Evolutionary conservation across 1,140 invertebrate genomes (phyloP), one percentile per base, ranked within the genome.

Genomic region (Conopomorpha cramerella): DNA sequence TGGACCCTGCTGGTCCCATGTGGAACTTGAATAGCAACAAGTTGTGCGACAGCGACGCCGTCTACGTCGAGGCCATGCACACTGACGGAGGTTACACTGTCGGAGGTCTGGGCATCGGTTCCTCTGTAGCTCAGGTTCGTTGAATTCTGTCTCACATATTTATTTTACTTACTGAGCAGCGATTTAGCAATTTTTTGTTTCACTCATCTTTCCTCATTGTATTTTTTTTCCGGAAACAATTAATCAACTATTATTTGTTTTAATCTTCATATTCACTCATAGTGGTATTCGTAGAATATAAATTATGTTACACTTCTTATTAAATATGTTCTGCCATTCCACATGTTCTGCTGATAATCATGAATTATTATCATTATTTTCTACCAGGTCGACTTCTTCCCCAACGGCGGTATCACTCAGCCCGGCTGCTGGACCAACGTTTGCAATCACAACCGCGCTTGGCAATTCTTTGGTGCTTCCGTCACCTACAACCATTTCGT

Each of bases 361-460:
- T n/a, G n/a, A 23, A 23, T 23, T 10, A 23, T 23, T 23, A 6
- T 10, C 10, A 4, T 23, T 23, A 6, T 10, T 23, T 23, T 23
- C 16, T 85, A 87, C 11, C 80, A 87, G 41, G 82, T 78, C 2
- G 90, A 93, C 60, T 92, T 92, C 77, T 92, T 86, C 59, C 87
- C 88, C 0, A 92, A 92, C 52, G 87, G 88, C 4, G 88, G 88
- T 11, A 45, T 37, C n/a, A 46, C 49, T 15, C 77, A 77, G 19
- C 79, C 80, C 12, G 81, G 79, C 12, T 74, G 79, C 17, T 2
- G 45, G 1, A 50, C 56, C 52, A 51, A 82, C 31, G 60, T 82
- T 6, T 87, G 86, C 46, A 82, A 84, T 27, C 84, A 84, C 39
- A 77, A 77, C 44, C 70, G 85, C 33, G 77, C 85, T 1, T 84